phyloP scores from a whole-genome alignment of 2,888 invertebrate species.

The Morpho deidamia region DNA sequence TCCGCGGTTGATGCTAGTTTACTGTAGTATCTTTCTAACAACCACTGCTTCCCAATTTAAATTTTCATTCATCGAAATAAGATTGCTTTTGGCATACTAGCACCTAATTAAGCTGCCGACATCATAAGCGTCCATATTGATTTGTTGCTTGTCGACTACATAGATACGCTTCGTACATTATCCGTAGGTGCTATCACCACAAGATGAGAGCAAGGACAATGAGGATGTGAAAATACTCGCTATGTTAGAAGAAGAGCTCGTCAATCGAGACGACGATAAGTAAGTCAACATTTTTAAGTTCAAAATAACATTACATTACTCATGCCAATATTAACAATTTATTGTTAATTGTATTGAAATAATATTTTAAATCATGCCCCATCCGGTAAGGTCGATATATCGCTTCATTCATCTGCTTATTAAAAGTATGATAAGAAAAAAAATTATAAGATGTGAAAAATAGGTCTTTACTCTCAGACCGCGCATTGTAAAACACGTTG shows the following conservation, averaged over 20 bases:
- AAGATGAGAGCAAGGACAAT: conserved; percentile 76
- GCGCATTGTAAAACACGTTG: too few relatives aligned
- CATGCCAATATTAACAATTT: not conserved
- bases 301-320: not conserved
- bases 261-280: conserved; percentile 91
- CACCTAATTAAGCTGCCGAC: conserved; percentile 27
- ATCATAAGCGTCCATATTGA: conserved; percentile 38
- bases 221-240: conserved; percentile 87
- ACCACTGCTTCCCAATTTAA: conserved; percentile 23
- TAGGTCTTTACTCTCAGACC: too few relatives aligned
- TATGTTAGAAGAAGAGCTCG: conserved; percentile 88
- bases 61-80: conserved; percentile 24
- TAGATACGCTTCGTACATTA: conserved; percentile 64
- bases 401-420: conserved; percentile 34
- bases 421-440: not conserved
- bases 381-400: conserved; percentile 7
- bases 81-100: conserved; percentile 27
- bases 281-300: conserved; percentile 48
- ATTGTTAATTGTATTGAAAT: not conserved
- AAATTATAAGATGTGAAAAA: too few relatives aligned
- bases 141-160: conserved; percentile 58
- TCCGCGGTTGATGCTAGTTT: conserved; percentile 42
- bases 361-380: conserved; percentile 5
- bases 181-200: conserved; percentile 70
- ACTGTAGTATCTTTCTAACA: conserved; percentile 25